Conservation (phyloP, 2,888 invertebrate species). For the Bombyx huttoni region DNA sequence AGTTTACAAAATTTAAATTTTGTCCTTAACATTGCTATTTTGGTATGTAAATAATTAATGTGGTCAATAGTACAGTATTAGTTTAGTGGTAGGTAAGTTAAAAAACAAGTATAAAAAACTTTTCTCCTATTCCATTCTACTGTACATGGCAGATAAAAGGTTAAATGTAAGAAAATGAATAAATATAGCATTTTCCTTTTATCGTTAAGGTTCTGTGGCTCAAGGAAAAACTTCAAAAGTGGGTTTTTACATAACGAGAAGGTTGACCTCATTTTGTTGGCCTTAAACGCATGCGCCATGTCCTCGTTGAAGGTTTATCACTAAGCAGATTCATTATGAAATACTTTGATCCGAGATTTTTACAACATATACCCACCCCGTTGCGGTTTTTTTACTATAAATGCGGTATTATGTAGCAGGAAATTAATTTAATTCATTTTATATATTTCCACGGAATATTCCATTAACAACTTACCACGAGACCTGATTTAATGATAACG, state of each 20-base stretch:
- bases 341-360: too few species aligned
- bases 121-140: too few species aligned
- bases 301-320: slow-evolving; percentile 13
- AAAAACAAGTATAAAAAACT: too few species aligned
- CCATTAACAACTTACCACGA: not conserved
- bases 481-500: not conserved
- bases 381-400: too few species aligned
- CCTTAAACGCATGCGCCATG: slow-evolving; percentile 24
- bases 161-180: not conserved
- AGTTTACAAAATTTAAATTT: too few species aligned
- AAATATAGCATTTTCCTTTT: slow-evolving; percentile 12
- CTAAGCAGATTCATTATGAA: not conserved
- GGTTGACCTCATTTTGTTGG: slow-evolving; percentile 23
- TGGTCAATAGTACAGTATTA: too few species aligned
- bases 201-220: slow-evolving; percentile 7
- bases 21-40: too few species aligned
- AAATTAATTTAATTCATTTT: too few species aligned
- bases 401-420: too few species aligned
- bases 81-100: too few species aligned
- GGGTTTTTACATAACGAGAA: slow-evolving; percentile 16
- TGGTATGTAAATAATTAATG: too few species aligned
- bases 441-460: not conserved
- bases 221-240: slow-evolving; percentile 17
- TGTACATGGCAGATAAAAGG: not conserved
- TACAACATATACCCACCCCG: too few species aligned